phyloP scores from a whole-genome alignment of 2,888 invertebrate genomes.

The Volucella inflata region DNA sequence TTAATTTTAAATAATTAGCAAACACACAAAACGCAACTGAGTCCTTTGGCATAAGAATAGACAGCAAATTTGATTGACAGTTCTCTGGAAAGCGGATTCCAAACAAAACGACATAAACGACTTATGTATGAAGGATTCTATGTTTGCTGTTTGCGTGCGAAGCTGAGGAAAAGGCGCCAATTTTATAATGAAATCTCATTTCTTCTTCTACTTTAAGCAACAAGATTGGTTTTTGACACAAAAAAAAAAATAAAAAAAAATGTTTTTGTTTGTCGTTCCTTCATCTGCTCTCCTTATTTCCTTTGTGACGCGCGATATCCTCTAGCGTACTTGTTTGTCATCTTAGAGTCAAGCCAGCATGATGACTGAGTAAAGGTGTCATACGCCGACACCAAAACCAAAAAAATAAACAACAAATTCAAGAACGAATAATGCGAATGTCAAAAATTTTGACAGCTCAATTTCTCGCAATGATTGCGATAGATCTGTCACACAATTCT shows the following conservation, averaged over 20 bases:
- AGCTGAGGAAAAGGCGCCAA: constrained; percentile 64
- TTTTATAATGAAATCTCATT: constrained; percentile 72
- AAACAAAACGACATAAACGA: constrained; percentile 62
- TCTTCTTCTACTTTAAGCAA: constrained; percentile 66
- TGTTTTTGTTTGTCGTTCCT: constrained; percentile 27
- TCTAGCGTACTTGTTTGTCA: constrained; percentile 72
- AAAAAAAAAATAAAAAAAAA: not conserved
- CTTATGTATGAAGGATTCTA: constrained; percentile 26
- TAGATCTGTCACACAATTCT: constrained; percentile 70
- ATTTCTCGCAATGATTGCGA: constrained; percentile 79
- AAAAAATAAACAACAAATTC: constrained; percentile 41
- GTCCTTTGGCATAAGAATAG: constrained; percentile 34
- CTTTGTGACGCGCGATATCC: constrained; percentile 65
- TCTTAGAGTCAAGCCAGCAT: constrained; percentile 71
- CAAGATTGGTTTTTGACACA: constrained; percentile 62
- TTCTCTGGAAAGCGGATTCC: constrained; percentile 68
- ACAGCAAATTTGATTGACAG: constrained; percentile 61
- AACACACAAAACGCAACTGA: constrained; percentile 16
- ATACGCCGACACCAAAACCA: constrained; percentile 56
- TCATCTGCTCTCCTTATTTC: constrained; percentile 72
- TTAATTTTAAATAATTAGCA: constrained; percentile 49
- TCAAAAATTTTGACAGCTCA: constrained; percentile 83
- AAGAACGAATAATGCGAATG: constrained; percentile 78
- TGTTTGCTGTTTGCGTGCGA: no score
- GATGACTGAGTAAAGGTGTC: constrained; percentile 74